These are phyloP conservation scores for Cyphomyrus discorhynchus DNA, from an alignment of 2,113 vertebrate genomes.

Conservation along the genomic window DNA sequence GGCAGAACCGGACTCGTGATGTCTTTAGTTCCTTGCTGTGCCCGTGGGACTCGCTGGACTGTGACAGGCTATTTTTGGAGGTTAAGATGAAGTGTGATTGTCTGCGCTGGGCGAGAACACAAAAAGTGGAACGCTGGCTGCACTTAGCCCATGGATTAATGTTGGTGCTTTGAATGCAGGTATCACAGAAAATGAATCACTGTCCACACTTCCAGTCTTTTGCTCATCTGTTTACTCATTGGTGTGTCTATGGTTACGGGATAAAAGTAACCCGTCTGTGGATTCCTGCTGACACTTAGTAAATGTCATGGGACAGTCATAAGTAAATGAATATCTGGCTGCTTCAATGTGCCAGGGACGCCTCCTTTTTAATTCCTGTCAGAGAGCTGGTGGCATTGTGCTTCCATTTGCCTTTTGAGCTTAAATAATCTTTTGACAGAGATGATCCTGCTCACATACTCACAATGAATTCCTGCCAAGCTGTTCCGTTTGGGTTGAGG, in stretches of 20 bases:
- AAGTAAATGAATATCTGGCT: not conserved
- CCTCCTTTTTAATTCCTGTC: not conserved
- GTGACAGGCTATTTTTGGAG: not conserved
- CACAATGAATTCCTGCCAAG: not conserved
- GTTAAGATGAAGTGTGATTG: conserved; percentile 16
- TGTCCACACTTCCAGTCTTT: not conserved
- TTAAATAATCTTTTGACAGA: not conserved
- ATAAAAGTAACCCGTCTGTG: not conserved
- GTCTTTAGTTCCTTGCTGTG: not conserved
- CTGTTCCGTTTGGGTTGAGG: not conserved
- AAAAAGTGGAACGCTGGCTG: not conserved
- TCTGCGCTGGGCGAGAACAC: not conserved
- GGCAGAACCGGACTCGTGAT: not conserved
- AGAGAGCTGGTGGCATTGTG: not conserved
- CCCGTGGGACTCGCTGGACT: not conserved
- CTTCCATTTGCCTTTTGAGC: not conserved
- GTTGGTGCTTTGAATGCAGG: not conserved
- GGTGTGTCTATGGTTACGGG: not conserved
- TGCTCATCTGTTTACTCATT: not conserved
- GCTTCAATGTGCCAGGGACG: not conserved
- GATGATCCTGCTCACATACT: not conserved
- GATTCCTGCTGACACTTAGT: not conserved
- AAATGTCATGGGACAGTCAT: not conserved
- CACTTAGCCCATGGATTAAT: not conserved
- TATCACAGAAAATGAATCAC: not conserved